Conservation (phyloP, 2,113 vertebrate species). For the Ceyx melanurus region DNA sequence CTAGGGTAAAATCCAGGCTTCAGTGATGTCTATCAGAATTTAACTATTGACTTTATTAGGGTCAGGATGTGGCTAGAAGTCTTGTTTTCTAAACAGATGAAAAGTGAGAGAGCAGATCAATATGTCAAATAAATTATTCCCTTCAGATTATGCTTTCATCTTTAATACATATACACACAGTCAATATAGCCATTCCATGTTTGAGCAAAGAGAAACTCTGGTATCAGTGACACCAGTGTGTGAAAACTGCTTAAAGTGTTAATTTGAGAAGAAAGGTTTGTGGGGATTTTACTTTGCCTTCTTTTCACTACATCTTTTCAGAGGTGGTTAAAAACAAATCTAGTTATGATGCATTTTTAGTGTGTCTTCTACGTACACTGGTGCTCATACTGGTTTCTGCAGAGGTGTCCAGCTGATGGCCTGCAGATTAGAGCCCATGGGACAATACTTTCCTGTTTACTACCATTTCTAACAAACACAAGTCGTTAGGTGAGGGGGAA, state of each 20-base stretch:
- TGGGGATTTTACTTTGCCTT: not conserved
- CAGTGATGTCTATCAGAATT: not conserved
- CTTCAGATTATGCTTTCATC: not conserved
- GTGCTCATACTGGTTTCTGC: rapidly evolving
- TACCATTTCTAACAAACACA: not conserved
- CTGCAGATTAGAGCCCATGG: not conserved
- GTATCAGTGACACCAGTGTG: too few relatives aligned
- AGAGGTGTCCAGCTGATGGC: not conserved
- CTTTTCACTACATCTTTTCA: not conserved
- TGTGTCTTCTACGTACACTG: not conserved
- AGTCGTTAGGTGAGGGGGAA: not conserved
- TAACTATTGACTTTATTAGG: not conserved
- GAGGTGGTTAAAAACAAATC: not conserved
- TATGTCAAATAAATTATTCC: not conserved
- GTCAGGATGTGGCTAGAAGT: not conserved
- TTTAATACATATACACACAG: not conserved
- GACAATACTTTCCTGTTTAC: not conserved
- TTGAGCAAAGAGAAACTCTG: not conserved
- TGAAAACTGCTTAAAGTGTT: not conserved
- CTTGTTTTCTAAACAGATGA: not conserved
- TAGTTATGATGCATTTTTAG: not conserved
- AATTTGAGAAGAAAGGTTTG: not conserved
- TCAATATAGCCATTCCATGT: not conserved
- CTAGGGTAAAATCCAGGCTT: not conserved
- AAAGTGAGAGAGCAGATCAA: not conserved